Base-by-base conservation (phyloP, 2,113 vertebrate genomes). In the Empidonax alnorum region DNA sequence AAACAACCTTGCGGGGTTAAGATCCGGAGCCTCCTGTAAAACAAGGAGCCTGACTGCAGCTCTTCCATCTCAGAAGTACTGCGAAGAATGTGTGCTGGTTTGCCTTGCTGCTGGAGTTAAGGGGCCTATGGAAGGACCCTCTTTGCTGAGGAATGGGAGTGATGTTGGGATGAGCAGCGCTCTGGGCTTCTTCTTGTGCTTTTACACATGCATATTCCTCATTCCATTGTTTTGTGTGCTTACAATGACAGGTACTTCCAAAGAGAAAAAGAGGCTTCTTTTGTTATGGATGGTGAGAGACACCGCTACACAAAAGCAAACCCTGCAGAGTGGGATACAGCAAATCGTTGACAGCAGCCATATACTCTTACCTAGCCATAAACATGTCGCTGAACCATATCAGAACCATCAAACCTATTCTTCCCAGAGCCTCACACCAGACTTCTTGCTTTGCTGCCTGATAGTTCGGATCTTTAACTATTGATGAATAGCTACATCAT, bases 131-230 rank as follows among this genome's bases (percentile, higher is more conserved):
- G 46, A 73, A 69, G 42, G 44, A 41, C 7, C 5, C 3, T 2
- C 37, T 50, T 89, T 65, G 11, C 13, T 44, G 33, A 67, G 41
- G 58, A 67, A 53, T 16, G 7, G 49, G 31, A 6, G 27, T 74
- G 16, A 10, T 72, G 30, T 3, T 67, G 42, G 24, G 17, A 35
- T 35, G 20, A 91, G 46, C 52, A 78, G 23, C 63, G 8, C 6
- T 74, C 46, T 67, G 46, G 33, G 21, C 3, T 11, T 22, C 44
- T n/a, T 37, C 21, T 56, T 44, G 7, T 0, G 1, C 6, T 21
- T 75, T 35, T 21, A 17, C 12, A 14, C 1, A 1, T 13, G 5
- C 0, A 0, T n/a, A 44, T 41, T 47, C n/a, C 76, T 44, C 1
- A 3, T 67, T 78, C 27, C 86, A 6, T 62, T 59, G 5, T 37